These are phyloP conservation scores for Xerus rutilus DNA, from an alignment of 2,797 vertebrate species.

Conservation along the genomic window DNA sequence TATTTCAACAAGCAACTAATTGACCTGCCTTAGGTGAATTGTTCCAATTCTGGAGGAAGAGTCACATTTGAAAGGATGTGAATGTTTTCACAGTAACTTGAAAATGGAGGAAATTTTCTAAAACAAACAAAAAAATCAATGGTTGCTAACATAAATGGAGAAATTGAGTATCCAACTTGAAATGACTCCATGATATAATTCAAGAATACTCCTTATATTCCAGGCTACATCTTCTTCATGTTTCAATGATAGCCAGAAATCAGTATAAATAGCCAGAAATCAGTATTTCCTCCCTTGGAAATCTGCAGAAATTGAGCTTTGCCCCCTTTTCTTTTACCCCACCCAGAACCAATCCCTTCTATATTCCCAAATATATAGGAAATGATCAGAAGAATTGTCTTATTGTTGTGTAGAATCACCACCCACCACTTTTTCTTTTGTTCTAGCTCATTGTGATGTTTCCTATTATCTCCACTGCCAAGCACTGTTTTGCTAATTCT, in stretches of 20 bases:
- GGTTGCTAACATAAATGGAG: not conserved
- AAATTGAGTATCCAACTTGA: not conserved
- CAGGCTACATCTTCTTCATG: not conserved
- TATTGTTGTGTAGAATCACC: not conserved
- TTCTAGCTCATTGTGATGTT: not conserved
- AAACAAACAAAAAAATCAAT: not conserved
- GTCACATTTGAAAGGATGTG: not conserved
- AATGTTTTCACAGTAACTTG: not conserved
- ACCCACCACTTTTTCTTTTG: not conserved
- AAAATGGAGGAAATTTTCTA: not conserved
- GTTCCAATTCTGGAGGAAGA: not conserved
- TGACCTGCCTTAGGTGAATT: not conserved
- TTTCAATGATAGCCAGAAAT: not conserved
- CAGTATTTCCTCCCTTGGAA: not conserved
- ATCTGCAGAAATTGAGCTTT: not conserved
- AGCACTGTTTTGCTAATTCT: not conserved
- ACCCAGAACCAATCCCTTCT: not conserved
- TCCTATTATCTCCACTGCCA: not conserved
- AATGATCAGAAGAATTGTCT: not conserved
- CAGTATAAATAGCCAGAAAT: not conserved
- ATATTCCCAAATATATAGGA: not conserved
- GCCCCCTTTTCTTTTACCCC: not conserved
- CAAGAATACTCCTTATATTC: not conserved
- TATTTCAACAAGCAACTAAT: not conserved
- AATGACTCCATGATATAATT: not conserved